phyloP scores from a whole-genome alignment of 2,797 vertebrate species.

The Oryzias dopingdopingensis region DNA sequence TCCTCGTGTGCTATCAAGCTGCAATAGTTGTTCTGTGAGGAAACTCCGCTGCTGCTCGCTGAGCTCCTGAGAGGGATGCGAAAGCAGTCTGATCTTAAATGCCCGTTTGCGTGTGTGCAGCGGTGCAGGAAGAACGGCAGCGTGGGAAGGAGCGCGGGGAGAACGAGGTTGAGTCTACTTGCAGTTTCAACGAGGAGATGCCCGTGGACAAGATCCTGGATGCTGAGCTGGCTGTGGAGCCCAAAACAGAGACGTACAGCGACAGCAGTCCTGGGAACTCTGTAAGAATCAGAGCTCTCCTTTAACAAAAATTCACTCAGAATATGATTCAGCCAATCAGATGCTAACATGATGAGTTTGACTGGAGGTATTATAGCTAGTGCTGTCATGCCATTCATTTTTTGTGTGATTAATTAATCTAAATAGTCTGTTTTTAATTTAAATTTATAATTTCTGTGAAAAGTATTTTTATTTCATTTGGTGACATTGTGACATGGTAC shows the following conservation, averaged over 20 bases:
- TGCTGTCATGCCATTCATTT: too few species aligned
- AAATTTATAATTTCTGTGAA: too few species aligned
- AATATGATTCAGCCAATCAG: too few species aligned
- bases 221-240: slow-evolving; percentile 92
- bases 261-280: slow-evolving; percentile 85
- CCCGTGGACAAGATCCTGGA: slow-evolving; percentile 96
- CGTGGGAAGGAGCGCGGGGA: slow-evolving; percentile 89
- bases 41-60: slow-evolving; percentile 4
- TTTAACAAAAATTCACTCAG: too few species aligned
- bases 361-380: too few species aligned
- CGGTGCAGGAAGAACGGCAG: slow-evolving; percentile 96
- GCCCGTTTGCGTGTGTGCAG: slow-evolving; percentile 62
- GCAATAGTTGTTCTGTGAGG: background rate
- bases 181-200: slow-evolving; percentile 88
- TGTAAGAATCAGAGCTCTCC: slow-evolving; percentile 64
- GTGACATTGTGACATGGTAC: too few species aligned
- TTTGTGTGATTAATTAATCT: too few species aligned
- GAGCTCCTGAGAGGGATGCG: background rate
- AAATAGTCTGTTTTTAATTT: too few species aligned
- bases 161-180: slow-evolving; percentile 85
- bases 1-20: background rate
- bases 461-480: too few species aligned
- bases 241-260: slow-evolving; percentile 87
- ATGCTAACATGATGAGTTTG: too few species aligned
- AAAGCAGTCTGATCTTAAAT: slow-evolving; percentile 12